Conservation (phyloP, 35 echinoderm and acorn worm genomes). For the Heliocidaris erythrogramma region DNA sequence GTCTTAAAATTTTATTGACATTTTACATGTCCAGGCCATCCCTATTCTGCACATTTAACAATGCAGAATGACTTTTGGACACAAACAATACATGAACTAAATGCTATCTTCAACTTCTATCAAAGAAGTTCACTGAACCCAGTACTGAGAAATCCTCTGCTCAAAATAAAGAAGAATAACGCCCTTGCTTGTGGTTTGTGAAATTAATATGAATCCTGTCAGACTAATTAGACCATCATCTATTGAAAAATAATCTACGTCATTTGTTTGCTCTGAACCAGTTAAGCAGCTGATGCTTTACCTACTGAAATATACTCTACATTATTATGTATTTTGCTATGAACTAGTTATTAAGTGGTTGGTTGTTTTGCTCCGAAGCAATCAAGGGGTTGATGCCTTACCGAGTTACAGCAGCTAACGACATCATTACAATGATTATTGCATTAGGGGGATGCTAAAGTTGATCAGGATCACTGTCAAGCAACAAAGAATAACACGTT, state of each 20-base stretch:
- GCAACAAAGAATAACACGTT: neutral
- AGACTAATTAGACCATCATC: neutral
- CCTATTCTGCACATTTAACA: too few relatives aligned
- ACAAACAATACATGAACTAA: neutral
- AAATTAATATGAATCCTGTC: neutral
- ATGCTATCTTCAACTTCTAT: neutral
- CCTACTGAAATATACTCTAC: neutral
- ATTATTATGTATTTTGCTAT: too few relatives aligned
- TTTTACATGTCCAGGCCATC: too few relatives aligned
- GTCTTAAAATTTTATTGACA: too few relatives aligned
- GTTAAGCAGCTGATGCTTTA: neutral
- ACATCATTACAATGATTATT: neutral
- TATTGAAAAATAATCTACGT: neutral
- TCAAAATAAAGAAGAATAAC: neutral
- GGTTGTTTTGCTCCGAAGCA: neutral
- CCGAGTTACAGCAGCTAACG: neutral
- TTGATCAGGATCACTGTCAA: neutral
- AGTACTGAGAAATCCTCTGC: neutral
- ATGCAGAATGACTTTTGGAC: neutral
- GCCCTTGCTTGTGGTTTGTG: neutral
- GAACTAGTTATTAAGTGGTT: too few relatives aligned
- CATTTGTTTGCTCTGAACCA: conserved; percentile 10
- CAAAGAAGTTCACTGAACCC: neutral
- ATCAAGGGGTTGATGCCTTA: neutral
- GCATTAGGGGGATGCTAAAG: neutral